Evolutionary conservation across 1,140 invertebrate species (phyloP).

Genomic region (Drosophila subpulchrella): DNA sequence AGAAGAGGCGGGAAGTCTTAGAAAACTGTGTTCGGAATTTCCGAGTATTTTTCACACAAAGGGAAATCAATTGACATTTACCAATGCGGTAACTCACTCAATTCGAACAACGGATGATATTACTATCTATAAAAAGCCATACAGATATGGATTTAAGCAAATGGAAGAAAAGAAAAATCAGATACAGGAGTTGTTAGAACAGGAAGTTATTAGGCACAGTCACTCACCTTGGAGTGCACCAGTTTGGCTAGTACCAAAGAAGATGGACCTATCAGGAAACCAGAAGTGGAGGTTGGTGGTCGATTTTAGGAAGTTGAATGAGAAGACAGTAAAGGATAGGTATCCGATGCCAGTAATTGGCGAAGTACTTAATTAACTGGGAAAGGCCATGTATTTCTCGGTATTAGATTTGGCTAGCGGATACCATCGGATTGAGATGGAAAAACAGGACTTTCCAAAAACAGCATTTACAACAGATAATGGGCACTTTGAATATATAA

Average conservation of each 20-base stretch:
- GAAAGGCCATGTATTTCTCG: constrained; percentile 81
- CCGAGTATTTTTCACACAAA: constrained; percentile 44
- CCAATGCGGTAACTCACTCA: constrained; percentile 45
- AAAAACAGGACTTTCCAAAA: constrained; percentile 66
- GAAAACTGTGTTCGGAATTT: no score
- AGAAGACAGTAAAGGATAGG: no score
- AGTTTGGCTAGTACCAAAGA: no score
- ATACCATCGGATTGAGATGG: constrained; percentile 85
- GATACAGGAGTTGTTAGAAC: background rate
- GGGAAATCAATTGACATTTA: constrained; percentile 42
- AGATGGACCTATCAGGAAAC: no score
- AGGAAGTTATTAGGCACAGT: no score
- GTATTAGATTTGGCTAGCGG: constrained; percentile 85
- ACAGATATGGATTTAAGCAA: constrained; percentile 73
- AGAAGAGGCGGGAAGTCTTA: no score
- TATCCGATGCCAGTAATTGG: constrained; percentile 86
- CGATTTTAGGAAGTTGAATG: background rate
- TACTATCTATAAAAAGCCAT: constrained; percentile 62
- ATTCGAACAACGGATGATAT: constrained; percentile 56
- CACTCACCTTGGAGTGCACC: no score
- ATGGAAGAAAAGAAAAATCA: no score
- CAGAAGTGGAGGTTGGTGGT: constrained; percentile 70
- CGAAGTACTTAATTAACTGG: constrained; percentile 84
- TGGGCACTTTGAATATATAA: constrained; percentile 59
- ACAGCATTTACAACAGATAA: constrained; percentile 76